Base-by-base conservation (phyloP, 2,113 vertebrate species). In the Apodemus sylvaticus region DNA sequence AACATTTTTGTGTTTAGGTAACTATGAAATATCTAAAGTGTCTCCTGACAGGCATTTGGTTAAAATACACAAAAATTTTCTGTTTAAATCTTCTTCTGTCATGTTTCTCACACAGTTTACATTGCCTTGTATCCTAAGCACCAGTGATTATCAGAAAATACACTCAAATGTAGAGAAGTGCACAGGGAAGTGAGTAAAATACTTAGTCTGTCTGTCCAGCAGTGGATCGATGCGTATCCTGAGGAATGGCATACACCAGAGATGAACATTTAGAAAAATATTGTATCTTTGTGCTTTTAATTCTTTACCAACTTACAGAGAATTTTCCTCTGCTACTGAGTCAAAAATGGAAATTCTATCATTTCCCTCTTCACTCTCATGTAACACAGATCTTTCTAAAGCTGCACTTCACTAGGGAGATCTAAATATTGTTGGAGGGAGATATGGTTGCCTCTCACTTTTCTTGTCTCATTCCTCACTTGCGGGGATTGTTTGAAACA, bases 101-200 rank as follows among this genome's bases (percentile, higher is more conserved):
- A 70, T 34, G 66, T 94, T 98, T 97, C 24, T 93, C 89, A 87
- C 3, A 78, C 66, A 73, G 5, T 68, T 3, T 78, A 83, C 2
- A 1, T 55, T 96, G 64, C 71, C 48, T 95, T 94, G 42, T 90
- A 71, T 97, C 95, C n/a, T 66, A 96, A 98, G 6, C 26, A 90
- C 64, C 94, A 97, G 94, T 20, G 10, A 86, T 62, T 55, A 60
- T 88, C 93, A 77, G n/a, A 58, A 88, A 97, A 90, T 73, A 95
- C 93, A 91, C 22, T 68, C 81, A 94, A 94, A 88, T 7, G 0
- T 5, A 4, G 53, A 71, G 6, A 96, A 17, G 7, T 24, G 76
- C 91, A 51, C 94, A 78, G 36, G 71, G 7, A 19, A 45, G n/a
- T 85, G 14, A 64, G 22, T 24, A 5, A 45, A 94, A 51, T 48